Percentiles rank a stretch among this genome's conserved stretches.
phyloP scores from a whole-genome alignment of 2,888 invertebrate species.

The Aelia acuminata region DNA sequence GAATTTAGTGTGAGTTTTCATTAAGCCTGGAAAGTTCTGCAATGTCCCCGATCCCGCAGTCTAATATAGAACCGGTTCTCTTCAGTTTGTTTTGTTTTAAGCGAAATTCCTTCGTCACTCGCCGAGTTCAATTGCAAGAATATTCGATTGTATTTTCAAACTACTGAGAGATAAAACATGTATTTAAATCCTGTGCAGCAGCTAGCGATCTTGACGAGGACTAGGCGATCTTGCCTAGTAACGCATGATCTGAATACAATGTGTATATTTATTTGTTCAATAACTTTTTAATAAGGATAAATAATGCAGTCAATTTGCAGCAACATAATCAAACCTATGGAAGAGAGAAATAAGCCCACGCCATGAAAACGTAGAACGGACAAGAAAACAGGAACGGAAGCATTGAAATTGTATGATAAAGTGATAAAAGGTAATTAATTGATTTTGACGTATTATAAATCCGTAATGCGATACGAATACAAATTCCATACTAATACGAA shows the following conservation, averaged over 20 bases:
- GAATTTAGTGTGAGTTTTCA: slow-evolving; percentile 21
- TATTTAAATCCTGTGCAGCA: neutral
- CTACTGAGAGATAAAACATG: neutral
- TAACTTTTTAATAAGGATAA: too few species aligned
- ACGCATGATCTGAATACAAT: neutral
- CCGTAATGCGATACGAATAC: too few species aligned
- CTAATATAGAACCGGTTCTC: neutral
- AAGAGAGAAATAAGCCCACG: too few species aligned
- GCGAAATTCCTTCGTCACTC: neutral
- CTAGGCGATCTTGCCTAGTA: too few species aligned
- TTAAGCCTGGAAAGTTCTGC: neutral
- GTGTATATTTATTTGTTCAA: neutral
- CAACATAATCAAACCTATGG: too few species aligned
- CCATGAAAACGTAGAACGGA: too few species aligned
- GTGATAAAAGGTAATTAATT: too few species aligned
- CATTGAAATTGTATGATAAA: too few species aligned
- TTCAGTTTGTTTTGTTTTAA: neutral
- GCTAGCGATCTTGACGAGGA: neutral
- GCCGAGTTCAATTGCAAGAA: neutral
- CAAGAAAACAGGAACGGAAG: too few species aligned
- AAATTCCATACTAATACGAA: too few species aligned
- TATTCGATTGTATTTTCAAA: neutral
- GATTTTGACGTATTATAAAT: too few species aligned
- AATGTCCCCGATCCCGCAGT: slow-evolving; percentile 1
- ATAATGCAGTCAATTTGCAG: too few species aligned